These are phyloP conservation scores for Seira ritae DNA, from an alignment of 2,888 invertebrate species.

Conservation along the genomic window DNA sequence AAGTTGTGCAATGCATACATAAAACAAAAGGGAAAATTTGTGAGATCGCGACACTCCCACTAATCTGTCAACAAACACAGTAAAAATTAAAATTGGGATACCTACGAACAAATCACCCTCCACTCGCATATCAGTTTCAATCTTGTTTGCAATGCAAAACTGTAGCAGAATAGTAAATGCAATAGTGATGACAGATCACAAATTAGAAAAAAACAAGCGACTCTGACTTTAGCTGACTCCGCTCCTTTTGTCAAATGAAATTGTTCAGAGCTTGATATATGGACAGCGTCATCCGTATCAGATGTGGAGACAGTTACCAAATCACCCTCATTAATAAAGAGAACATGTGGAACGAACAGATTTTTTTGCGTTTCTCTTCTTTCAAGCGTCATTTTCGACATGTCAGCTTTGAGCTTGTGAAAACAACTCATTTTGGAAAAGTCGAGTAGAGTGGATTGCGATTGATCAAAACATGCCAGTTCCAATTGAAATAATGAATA, in stretches of 20 bases:
- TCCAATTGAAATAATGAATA: too few species aligned
- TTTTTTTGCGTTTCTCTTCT: too few species aligned
- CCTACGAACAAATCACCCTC: constrained; percentile 1
- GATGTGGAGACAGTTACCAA: constrained; percentile 29
- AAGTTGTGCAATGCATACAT: constrained; percentile 7
- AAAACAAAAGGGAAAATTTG: constrained; percentile 10
- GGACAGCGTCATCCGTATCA: too few species aligned
- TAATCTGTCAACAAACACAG: constrained; percentile 30
- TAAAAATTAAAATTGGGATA: constrained; percentile 16
- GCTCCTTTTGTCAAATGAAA: neutral
- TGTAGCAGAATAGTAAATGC: too few species aligned
- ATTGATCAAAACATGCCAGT: constrained; percentile 21
- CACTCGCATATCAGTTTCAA: neutral
- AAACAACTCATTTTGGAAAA: too few species aligned
- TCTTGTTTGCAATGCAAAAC: neutral
- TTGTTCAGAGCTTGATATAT: constrained; percentile 6
- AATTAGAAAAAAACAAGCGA: constrained; percentile 20
- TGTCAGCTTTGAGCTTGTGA: too few species aligned
- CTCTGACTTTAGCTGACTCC: neutral
- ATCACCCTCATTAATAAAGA: constrained; percentile 29
- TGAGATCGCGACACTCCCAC: constrained; percentile 36
- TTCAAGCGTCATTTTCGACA: too few species aligned
- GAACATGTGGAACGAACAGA: too few species aligned
- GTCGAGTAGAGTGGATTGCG: neutral
- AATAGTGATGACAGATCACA: constrained; percentile 25